A percentile compares a stretch with the other conserved stretches of the same genome.
phyloP scores from a whole-genome alignment of 2,113 vertebrate species.

The Ploceus nigricollis region DNA sequence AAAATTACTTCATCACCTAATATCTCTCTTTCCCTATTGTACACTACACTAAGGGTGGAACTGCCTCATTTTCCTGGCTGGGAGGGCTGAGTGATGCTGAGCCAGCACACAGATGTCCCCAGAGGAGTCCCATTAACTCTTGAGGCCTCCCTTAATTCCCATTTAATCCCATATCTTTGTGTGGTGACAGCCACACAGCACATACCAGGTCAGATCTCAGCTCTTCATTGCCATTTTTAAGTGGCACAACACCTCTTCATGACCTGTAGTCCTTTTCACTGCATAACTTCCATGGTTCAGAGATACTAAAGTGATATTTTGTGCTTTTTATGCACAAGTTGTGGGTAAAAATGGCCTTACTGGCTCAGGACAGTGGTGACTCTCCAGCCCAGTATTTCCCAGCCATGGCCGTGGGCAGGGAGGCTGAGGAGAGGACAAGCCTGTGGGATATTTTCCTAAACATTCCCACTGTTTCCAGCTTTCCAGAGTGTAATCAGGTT shows the following conservation, averaged over 20 bases:
- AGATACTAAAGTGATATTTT: neutral
- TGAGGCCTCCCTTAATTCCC: neutral
- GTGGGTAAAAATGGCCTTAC: neutral
- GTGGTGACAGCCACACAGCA: neutral
- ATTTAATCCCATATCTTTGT: neutral
- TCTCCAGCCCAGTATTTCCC: neutral
- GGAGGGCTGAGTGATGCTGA: neutral
- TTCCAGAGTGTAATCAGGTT: neutral
- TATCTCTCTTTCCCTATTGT: fast-evolving
- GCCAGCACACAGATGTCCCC: neutral
- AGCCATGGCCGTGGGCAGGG: neutral
- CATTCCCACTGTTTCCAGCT: neutral
- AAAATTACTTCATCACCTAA: neutral
- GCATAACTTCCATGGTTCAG: fast-evolving
- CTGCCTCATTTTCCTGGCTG: neutral
- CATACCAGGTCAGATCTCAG: neutral
- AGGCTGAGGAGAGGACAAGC: neutral
- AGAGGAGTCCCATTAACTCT: neutral
- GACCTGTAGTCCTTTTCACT: neutral
- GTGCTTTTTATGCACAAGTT: neutral
- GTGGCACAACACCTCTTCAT: neutral
- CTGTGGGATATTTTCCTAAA: neutral
- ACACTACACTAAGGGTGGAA: neutral
- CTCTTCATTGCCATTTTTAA: neutral
- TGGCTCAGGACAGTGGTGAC: neutral